Percentiles rank a stretch among this genome's conserved stretches.
Conservation (phyloP, 2,888 invertebrate species). For the Prionchulus punctatus region DNA sequence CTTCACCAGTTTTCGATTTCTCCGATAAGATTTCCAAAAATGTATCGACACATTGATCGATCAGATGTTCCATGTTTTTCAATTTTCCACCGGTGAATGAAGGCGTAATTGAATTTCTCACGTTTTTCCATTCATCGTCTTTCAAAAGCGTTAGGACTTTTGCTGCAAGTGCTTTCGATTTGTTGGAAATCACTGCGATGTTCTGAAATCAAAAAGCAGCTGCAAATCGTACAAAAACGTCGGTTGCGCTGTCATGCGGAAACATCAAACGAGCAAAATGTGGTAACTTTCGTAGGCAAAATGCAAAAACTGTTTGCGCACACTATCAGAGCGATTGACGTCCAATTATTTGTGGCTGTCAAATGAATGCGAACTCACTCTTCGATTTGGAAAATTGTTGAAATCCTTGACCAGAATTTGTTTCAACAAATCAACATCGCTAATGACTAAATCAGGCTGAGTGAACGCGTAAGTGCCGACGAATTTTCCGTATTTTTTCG, state of each 20-base stretch:
- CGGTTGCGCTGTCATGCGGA: too few relatives aligned
- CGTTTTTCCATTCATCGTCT: constrained; percentile 37
- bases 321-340: too few relatives aligned
- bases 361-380: constrained; percentile 21
- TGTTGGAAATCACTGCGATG: neutral
- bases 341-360: too few relatives aligned
- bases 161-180: neutral
- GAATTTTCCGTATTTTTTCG: constrained; percentile 7
- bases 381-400: constrained; percentile 30
- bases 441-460: constrained; percentile 28
- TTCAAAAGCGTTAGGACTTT: constrained; percentile 12
- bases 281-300: too few relatives aligned
- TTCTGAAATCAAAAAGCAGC: too few relatives aligned
- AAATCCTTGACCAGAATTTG: constrained; percentile 33
- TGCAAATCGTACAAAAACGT: too few relatives aligned
- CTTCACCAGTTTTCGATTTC: constrained; percentile 18
- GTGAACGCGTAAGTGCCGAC: neutral
- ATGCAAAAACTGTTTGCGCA: too few relatives aligned
- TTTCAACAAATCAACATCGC: constrained; percentile 28
- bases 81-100: constrained; percentile 38
- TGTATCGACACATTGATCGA: constrained; percentile 31
- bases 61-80: constrained; percentile 35
- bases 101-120: constrained; percentile 36
- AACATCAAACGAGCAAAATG: too few relatives aligned
- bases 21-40: constrained; percentile 29